Percentiles rank a stretch among this genome's conserved stretches.
Evolutionary conservation across 2,888 invertebrate species (phyloP).

Genomic region (Nasonovia ribisnigri): DNA sequence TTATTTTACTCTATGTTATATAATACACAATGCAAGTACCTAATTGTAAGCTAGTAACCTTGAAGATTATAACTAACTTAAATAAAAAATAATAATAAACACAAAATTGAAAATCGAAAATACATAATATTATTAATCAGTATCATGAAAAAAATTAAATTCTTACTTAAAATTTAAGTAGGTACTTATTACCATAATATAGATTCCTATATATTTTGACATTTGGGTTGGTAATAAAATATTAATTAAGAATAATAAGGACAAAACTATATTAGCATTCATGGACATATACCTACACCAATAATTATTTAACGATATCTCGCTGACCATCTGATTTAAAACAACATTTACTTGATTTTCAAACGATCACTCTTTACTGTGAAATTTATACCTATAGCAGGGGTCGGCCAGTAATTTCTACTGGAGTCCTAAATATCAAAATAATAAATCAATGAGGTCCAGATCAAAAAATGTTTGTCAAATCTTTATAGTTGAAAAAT

Average conservation of each 20-base stretch:
- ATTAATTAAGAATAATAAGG: neutral
- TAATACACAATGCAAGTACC: neutral
- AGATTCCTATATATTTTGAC: neutral
- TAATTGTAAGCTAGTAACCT: neutral
- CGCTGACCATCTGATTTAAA: neutral
- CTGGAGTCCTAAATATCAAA: too few species aligned
- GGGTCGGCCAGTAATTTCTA: too few species aligned
- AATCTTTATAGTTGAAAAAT: too few species aligned
- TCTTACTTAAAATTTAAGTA: neutral
- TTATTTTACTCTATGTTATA: neutral
- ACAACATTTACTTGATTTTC: slow-evolving; percentile 5
- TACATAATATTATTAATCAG: neutral
- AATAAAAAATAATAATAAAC: neutral
- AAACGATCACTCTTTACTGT: neutral
- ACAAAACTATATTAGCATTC: neutral
- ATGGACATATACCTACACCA: neutral
- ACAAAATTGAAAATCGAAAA: neutral
- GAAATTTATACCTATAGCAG: too few species aligned
- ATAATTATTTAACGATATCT: neutral
- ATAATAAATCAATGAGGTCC: too few species aligned
- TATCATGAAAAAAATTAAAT: neutral
- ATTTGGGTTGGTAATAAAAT: neutral
- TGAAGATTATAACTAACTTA: neutral
- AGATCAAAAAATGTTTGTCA: too few species aligned
- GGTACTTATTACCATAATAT: neutral